Evolutionary conservation across 2,113 vertebrate species (phyloP).

Genomic region (Notarius lentiginosus): DNA sequence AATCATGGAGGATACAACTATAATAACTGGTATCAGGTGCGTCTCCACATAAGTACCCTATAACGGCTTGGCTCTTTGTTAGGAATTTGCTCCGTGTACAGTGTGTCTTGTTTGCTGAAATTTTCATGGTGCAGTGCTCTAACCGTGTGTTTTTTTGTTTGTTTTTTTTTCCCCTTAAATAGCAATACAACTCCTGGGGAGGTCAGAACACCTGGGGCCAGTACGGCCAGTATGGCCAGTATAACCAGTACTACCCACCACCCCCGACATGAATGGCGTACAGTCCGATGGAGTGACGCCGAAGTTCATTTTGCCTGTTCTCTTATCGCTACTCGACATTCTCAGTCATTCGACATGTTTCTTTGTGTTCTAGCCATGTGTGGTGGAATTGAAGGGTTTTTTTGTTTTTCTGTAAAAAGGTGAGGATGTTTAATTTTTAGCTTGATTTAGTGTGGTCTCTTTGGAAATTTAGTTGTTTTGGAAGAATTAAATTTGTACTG

Average conservation of each 20-base stretch:
- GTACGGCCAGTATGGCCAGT: conserved; percentile 76
- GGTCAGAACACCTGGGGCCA: conserved; percentile 88
- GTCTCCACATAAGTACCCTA: background rate
- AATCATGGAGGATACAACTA: conserved; percentile 92
- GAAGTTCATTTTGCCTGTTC: conserved; percentile 55
- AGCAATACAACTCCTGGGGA: conserved; percentile 85
- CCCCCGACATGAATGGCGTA: conserved; percentile 83
- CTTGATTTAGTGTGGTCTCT: conserved; percentile 60
- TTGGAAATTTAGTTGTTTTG: conserved; percentile 50
- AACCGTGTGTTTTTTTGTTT: background rate
- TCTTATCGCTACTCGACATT: conserved; percentile 46
- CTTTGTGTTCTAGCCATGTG: conserved; percentile 61
- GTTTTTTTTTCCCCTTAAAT: conserved; percentile 20
- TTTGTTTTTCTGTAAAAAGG: conserved; percentile 47
- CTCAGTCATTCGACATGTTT: conserved; percentile 44
- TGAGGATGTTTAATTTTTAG: conserved; percentile 49
- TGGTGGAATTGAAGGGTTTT: conserved; percentile 43
- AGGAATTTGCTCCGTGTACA: background rate
- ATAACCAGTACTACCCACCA: conserved; percentile 96
- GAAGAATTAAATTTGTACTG: conserved; percentile 52
- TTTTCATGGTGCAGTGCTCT: background rate
- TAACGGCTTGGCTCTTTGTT: background rate
- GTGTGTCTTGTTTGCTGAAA: background rate
- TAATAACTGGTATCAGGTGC: conserved; percentile 97
- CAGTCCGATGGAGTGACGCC: conserved; percentile 48